Base-by-base conservation (phyloP, 2,797 vertebrate species). In the Pteronotus mesoamericanus region DNA sequence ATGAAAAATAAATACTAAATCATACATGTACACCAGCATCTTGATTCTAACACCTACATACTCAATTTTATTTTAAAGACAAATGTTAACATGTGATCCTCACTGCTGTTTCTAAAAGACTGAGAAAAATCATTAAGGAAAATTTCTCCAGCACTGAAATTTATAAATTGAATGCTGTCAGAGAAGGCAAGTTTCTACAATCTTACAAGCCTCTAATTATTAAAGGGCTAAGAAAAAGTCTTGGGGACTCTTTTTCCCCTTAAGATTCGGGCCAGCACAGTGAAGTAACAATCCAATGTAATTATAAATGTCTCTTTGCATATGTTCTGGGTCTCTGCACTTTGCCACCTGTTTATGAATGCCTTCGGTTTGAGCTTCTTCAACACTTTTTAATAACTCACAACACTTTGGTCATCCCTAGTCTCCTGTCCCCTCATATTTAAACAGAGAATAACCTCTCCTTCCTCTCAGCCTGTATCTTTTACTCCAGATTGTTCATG, bases 51-150 rank as follows among this genome's bases (percentile, higher is more conserved):
- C 34, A 15, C 14, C 34, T 26, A 42, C 32, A 16, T 0, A 4
- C 15, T n/a, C 32, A 6, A 11, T 26, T 77, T 16, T n/a, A 34
- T 75, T 91, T 48, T 68, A 68, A 82, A 82, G 79, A 37, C 6
- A 78, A 64, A 74, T 4, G 2, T 37, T 19, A 7, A 42, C 19
- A 29, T 0, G 8, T 32, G 29, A 72, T 11, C 16, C 16, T 44
- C 55, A 69, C 44, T 11, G n/a, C 44, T 74, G 22, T 29, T 91
- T 77, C 57, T 21, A 42, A 51, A 94, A 83, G 68, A 19, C 34
- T 69, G 37, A 91, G 79, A 86, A 85, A 94, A 77, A 39, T 59
- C 84, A 79, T 89, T 42, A 64, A 29, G 64, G 48, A 44, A 78
- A n/a, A 39, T 89, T 83, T 55, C 68, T 66, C 86, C 19, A 46